These are phyloP conservation scores for Apis florea DNA, from an alignment of 1,140 invertebrate species.

Conservation along the genomic window DNA sequence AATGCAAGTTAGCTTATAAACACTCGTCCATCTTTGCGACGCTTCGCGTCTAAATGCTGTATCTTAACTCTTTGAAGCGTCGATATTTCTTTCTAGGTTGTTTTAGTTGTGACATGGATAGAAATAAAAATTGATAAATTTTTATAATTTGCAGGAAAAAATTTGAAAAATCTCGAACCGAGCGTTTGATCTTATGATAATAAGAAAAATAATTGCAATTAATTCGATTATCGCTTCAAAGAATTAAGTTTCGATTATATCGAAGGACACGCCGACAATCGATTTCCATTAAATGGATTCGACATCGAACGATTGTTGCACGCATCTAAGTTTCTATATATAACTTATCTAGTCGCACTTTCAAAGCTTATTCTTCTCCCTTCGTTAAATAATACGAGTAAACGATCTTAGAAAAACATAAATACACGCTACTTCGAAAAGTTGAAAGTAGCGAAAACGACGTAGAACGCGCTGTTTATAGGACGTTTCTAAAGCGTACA, in stretches of 20 bases:
- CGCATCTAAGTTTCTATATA: not conserved
- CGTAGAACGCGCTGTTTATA: constrained; percentile 27
- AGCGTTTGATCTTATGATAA: not conserved
- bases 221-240: not conserved
- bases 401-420: not conserved
- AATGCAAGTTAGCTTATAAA: not conserved
- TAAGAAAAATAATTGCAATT: no score
- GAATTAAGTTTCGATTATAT: not conserved
- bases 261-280: not conserved
- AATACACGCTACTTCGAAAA: constrained; percentile 27
- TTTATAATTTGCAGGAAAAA: not conserved
- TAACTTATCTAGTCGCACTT: not conserved
- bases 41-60: not conserved
- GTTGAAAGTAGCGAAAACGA: not conserved
- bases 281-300: not conserved
- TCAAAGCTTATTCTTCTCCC: not conserved
- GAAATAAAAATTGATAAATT: not conserved
- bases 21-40: not conserved
- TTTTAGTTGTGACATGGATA: not conserved
- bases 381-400: not conserved
- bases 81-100: not conserved
- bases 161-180: not conserved
- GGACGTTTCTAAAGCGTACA: constrained; percentile 50
- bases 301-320: not conserved
- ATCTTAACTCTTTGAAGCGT: constrained; percentile 1